These are phyloP conservation scores for Paramormyrops kingsleyae DNA, from an alignment of 2,113 vertebrate species.

Conservation along the genomic window DNA sequence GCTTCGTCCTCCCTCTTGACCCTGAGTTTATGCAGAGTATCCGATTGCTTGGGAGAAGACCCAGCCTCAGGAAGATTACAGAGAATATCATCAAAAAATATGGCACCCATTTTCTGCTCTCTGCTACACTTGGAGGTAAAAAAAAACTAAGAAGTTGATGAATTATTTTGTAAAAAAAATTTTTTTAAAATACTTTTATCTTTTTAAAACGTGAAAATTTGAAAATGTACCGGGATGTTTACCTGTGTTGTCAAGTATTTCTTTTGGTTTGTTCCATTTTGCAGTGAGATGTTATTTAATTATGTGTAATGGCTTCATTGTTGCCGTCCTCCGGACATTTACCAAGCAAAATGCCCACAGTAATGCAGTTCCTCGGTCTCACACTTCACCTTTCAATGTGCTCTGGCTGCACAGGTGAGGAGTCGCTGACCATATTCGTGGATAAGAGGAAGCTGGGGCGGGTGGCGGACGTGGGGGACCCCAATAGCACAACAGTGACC, in stretches of 20 bases:
- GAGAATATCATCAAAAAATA: conserved; percentile 72
- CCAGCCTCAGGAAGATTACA: conserved; percentile 60
- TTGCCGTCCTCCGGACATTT: background rate
- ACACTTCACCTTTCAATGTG: background rate
- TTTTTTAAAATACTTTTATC: background rate
- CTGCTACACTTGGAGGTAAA: conserved; percentile 70
- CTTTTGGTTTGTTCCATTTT: background rate
- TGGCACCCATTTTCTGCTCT: conserved; percentile 70
- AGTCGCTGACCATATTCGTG: conserved; percentile 74
- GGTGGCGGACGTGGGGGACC: conserved; percentile 52
- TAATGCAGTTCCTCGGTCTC: background rate
- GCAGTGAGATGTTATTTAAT: background rate
- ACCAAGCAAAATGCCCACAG: background rate
- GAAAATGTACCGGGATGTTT: background rate
- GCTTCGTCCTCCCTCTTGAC: conserved; percentile 64
- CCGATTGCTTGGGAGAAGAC: conserved; percentile 68
- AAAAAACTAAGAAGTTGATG: background rate
- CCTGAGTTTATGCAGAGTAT: conserved; percentile 71
- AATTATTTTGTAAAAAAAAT: background rate
- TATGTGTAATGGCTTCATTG: background rate
- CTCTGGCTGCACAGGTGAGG: conserved; percentile 52
- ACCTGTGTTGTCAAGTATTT: background rate
- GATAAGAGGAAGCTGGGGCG: conserved; percentile 70
- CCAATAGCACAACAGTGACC: conserved; percentile 63
- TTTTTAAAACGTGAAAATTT: background rate